Percentiles rank a stretch among this genome's conserved stretches.
These are phyloP conservation scores for Coenonympha glycerion DNA, from an alignment of 2,888 invertebrate species.

Conservation along the genomic window DNA sequence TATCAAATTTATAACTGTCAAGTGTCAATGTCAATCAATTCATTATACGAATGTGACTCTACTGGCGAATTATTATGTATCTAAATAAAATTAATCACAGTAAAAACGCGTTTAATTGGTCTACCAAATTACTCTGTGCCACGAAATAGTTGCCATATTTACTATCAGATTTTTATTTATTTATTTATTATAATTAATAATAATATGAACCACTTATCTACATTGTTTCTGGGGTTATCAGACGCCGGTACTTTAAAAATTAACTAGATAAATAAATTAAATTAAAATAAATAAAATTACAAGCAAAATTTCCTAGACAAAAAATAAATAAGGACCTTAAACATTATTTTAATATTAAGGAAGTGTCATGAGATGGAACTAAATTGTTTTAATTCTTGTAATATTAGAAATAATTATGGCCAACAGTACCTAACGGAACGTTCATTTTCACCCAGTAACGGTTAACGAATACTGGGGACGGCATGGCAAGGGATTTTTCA, in stretches of 20 bases:
- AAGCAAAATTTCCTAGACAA: conserved; percentile 29
- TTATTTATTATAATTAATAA: background rate
- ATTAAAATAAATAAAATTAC: conserved; percentile 20
- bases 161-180: too few relatives aligned
- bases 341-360: conserved; percentile 47
- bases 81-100: too few relatives aligned
- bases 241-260: conserved; percentile 13
- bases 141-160: background rate
- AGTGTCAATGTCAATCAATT: too few relatives aligned
- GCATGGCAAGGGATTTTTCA: background rate
- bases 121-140: background rate
- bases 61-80: too few relatives aligned
- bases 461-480: background rate
- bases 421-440: conserved; percentile 4
- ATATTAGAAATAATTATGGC: conserved; percentile 26
- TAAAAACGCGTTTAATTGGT: too few relatives aligned
- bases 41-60: too few relatives aligned
- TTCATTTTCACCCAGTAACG: background rate
- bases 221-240: conserved; percentile 4
- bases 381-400: too few relatives aligned
- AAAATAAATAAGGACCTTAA: conserved; percentile 45
- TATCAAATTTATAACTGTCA: too few relatives aligned
- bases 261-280: conserved; percentile 25
- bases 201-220: too few relatives aligned
- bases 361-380: conserved; percentile 47